Evolutionary conservation across 35 echinoderm and acorn worm species (phyloP).

Genomic region (Heliocidaris tuberculata): DNA sequence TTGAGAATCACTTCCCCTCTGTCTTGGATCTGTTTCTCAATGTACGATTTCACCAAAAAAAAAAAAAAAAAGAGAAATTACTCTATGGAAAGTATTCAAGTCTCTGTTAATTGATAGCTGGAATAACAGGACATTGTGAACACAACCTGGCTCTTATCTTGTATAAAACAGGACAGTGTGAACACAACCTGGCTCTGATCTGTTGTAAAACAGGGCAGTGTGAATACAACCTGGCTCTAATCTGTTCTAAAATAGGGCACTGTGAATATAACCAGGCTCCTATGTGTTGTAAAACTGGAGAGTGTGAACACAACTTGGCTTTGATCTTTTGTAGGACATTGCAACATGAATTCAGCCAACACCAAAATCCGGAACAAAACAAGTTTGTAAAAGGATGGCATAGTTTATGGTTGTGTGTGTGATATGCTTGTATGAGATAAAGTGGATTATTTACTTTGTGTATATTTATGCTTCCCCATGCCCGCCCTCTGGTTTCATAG

Average conservation of each 20-base stretch:
- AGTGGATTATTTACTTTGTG: background rate
- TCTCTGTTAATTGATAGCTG: no score
- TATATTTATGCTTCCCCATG: background rate
- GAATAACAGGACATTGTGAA: no score
- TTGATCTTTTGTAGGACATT: no score
- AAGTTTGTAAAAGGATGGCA: background rate
- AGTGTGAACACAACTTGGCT: background rate
- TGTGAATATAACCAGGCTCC: background rate
- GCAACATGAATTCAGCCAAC: no score
- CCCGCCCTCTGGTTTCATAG: background rate
- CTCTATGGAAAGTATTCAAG: no score
- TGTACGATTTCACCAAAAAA: no score
- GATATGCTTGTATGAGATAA: background rate
- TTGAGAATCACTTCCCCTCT: no score
- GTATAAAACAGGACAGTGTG: background rate
- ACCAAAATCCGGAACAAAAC: background rate
- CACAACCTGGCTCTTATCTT: no score
- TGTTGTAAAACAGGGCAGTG: background rate
- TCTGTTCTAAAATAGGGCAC: no score
- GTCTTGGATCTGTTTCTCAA: no score
- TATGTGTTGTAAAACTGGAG: background rate
- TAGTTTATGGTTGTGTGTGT: background rate
- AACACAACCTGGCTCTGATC: background rate
- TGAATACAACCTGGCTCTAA: background rate
- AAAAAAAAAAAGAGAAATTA: no score